Evolutionary conservation across 2,888 invertebrate species (phyloP).

Genomic region (Eupithecia dodoneata): DNA sequence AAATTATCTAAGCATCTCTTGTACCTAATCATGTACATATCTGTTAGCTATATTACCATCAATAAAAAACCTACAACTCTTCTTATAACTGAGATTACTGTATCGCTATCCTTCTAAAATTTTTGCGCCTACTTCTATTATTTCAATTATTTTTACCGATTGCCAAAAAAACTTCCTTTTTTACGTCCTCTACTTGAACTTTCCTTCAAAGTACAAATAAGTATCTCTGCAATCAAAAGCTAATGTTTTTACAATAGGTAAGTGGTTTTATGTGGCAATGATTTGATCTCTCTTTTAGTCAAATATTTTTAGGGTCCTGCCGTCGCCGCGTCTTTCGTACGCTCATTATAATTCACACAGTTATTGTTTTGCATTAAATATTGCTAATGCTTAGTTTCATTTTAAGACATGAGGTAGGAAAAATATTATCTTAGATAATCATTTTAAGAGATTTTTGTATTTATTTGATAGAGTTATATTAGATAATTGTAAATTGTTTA

Average conservation of each 20-base stretch:
- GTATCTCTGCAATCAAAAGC: constrained; percentile 59
- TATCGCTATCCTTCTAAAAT: constrained; percentile 14
- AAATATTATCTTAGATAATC: constrained; percentile 81
- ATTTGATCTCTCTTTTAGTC: constrained; percentile 90
- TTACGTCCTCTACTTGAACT: constrained; percentile 27
- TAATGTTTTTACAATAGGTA: constrained; percentile 66
- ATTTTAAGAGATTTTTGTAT: constrained; percentile 81
- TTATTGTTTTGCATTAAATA: constrained; percentile 76
- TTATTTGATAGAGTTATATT: constrained; percentile 84
- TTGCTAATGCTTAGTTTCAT: constrained; percentile 69
- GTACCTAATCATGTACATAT: constrained; percentile 55
- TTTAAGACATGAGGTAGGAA: constrained; percentile 79
- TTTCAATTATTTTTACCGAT: background rate
- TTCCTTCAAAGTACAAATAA: constrained; percentile 77
- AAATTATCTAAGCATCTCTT: constrained; percentile 46
- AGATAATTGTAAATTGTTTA: constrained; percentile 83
- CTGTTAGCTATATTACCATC: constrained; percentile 32
- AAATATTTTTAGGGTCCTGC: constrained; percentile 85
- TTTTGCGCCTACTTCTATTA: background rate
- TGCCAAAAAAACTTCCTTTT: constrained; percentile 11
- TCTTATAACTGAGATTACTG: constrained; percentile 10
- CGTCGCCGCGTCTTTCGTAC: constrained; percentile 57
- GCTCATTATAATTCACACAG: constrained; percentile 59
- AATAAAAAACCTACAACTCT: constrained; percentile 12
- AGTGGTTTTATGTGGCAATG: constrained; percentile 83